These are phyloP conservation scores for Drosophila persimilis DNA, from an alignment of 1,140 invertebrate genomes.

Conservation along the genomic window DNA sequence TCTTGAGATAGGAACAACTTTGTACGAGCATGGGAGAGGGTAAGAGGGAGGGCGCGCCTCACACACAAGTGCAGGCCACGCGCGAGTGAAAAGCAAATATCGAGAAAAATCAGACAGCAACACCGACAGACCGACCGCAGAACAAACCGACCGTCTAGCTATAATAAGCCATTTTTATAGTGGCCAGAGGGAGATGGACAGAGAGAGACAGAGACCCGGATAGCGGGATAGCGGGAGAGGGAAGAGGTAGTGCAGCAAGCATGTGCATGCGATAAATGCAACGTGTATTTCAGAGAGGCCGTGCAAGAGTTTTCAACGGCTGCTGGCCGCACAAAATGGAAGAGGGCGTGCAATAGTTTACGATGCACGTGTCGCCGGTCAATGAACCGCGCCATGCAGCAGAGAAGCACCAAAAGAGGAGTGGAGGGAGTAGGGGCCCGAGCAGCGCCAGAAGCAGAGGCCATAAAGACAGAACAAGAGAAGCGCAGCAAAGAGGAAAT, in stretches of 20 bases:
- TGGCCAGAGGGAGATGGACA: constrained; percentile 26
- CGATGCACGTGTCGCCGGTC: constrained; percentile 73
- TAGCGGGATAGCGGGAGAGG: not conserved
- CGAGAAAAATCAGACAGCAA: constrained; percentile 47
- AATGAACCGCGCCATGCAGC: constrained; percentile 60
- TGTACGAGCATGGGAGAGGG: constrained; percentile 10
- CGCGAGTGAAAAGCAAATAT: constrained; percentile 67
- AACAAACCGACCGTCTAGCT: constrained; percentile 32
- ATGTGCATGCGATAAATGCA: constrained; percentile 79
- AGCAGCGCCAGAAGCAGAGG: constrained; percentile 14
- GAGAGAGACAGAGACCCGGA: constrained; percentile 2
- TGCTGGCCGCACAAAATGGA: constrained; percentile 22
- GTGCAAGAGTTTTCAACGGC: constrained; percentile 62
- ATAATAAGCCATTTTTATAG: constrained; percentile 57
- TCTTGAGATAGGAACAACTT: constrained; percentile 55
- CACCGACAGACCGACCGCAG: constrained; percentile 9
- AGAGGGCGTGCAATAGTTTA: constrained; percentile 71
- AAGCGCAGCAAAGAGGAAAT: constrained; percentile 4
- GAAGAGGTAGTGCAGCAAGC: constrained; percentile 22
- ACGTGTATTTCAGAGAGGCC: constrained; percentile 59
- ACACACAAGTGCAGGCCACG: constrained; percentile 53
- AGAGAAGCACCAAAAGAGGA: constrained; percentile 8
- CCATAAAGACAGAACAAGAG: not conserved
- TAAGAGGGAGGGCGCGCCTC: not conserved
- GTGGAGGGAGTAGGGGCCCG: constrained; percentile 10